These are phyloP conservation scores for Amazona ochrocephala DNA, from an alignment of 2,797 vertebrate genomes.

Conservation along the genomic window DNA sequence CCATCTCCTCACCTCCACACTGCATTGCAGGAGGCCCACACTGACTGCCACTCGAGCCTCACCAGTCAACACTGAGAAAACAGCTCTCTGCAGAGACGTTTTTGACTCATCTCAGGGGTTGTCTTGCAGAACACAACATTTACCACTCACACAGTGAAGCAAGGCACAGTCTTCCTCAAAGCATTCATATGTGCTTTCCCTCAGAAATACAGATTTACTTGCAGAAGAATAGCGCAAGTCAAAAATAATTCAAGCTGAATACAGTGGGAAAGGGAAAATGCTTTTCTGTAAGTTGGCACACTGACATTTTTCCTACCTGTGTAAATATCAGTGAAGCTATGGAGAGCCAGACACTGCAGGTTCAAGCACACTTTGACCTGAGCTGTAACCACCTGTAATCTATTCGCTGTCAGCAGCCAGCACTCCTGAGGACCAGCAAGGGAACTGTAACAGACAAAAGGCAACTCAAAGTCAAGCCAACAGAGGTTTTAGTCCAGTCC, in stretches of 20 bases:
- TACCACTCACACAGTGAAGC: neutral
- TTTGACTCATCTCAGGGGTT: neutral
- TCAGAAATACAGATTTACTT: neutral
- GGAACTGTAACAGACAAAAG: conserved; percentile 76
- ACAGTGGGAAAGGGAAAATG: neutral
- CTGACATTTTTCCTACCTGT: conserved; percentile 80
- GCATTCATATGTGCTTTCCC: rapidly evolving
- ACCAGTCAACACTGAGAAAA: neutral
- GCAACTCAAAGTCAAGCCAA: neutral
- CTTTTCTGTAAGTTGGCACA: neutral
- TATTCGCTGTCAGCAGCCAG: conserved; percentile 91
- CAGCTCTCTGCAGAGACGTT: neutral
- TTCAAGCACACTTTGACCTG: conserved; percentile 95
- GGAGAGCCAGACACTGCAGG: conserved; percentile 90
- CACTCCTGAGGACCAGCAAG: conserved; percentile 91
- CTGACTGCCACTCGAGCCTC: neutral
- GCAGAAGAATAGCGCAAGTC: neutral
- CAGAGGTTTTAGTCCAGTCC: neutral
- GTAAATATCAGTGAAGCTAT: conserved; percentile 94
- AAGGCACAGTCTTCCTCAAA: neutral
- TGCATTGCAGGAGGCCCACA: neutral
- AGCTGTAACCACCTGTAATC: conserved; percentile 88
- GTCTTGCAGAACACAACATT: neutral
- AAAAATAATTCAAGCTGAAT: neutral
- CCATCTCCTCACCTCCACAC: neutral